phyloP scores from a whole-genome alignment of 2,888 invertebrate genomes.

The Dicyrtomina minuta region DNA sequence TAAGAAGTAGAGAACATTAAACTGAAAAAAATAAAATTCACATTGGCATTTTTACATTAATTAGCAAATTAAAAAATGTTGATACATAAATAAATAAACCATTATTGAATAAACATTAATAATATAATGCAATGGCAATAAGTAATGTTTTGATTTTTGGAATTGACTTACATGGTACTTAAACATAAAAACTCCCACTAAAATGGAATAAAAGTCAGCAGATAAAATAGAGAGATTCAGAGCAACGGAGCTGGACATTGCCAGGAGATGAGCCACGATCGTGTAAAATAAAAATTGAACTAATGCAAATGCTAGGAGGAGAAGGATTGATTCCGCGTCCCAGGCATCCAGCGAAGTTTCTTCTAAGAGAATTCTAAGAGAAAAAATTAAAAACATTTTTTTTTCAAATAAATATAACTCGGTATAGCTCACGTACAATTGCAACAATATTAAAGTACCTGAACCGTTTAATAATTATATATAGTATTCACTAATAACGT shows the following conservation, averaged over 20 bases:
- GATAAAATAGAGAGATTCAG: conserved; percentile 79
- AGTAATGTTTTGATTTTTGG: no score
- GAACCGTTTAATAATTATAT: neutral
- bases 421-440: no score
- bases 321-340: conserved; percentile 64
- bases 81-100: conserved; percentile 20
- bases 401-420: no score
- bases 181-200: conserved; percentile 77
- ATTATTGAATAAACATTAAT: neutral
- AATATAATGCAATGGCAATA: no score
- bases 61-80: conserved; percentile 8
- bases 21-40: conserved; percentile 61
- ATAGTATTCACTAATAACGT: no score
- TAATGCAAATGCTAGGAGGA: conserved; percentile 66
- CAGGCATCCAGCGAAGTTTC: conserved; percentile 23
- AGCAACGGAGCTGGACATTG: conserved; percentile 77
- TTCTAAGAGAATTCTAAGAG: conserved; percentile 65
- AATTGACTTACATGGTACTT: conserved; percentile 69
- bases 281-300: conserved; percentile 76
- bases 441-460: neutral
- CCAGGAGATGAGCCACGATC: conserved; percentile 72
- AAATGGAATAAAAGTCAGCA: conserved; percentile 73
- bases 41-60: conserved; percentile 26
- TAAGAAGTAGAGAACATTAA: conserved; percentile 77
- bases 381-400: conserved; percentile 18